A percentile compares a stretch with the other conserved stretches of the same genome.
Conservation (phyloP, 2,113 vertebrate species). For the Bambusicola thoracicus region DNA sequence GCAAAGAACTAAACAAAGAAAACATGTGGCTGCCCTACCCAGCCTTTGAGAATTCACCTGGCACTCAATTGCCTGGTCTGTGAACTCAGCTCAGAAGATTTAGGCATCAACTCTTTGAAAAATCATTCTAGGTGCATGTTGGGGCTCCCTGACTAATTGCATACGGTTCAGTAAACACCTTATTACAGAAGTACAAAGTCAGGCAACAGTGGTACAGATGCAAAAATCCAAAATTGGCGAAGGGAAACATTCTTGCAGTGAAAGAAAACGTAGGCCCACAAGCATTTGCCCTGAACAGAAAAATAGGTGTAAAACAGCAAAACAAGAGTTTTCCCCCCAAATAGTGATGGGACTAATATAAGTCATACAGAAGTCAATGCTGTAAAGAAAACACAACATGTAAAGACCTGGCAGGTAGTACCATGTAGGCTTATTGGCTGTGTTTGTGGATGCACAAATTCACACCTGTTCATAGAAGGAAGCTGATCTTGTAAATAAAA, state of each 20-base stretch:
- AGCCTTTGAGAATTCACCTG: constrained; percentile 42
- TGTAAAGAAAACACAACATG: not conserved
- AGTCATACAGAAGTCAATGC: not conserved
- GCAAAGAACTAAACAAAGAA: constrained; percentile 49
- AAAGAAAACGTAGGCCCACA: not conserved
- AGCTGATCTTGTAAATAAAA: not conserved
- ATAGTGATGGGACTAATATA: not conserved
- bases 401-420: not conserved
- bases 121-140: fast-evolving
- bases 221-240: not conserved
- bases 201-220: not conserved
- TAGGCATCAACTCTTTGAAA: not conserved
- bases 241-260: not conserved
- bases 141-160: not conserved
- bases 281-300: not conserved
- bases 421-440: not conserved
- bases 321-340: not conserved
- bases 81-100: not conserved
- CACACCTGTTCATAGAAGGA: not conserved
- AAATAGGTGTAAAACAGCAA: not conserved
- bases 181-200: not conserved
- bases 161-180: not conserved
- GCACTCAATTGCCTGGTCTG: constrained; percentile 28
- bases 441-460: not conserved
- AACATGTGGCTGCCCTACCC: not conserved